These are phyloP conservation scores for Asobara japonica DNA, from an alignment of 1,140 invertebrate species.

Conservation along the genomic window DNA sequence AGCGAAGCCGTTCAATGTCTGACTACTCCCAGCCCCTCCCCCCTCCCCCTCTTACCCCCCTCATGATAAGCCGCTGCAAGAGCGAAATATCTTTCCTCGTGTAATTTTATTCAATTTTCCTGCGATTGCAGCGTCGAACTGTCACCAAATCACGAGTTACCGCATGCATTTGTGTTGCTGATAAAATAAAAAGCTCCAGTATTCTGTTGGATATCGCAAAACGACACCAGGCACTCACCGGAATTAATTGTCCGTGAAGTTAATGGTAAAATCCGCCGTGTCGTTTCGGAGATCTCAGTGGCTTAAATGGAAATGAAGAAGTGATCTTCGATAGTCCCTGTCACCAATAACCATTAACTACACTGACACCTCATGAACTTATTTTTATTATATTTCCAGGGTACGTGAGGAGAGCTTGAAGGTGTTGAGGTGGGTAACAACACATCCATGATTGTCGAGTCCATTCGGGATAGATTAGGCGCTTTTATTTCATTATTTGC, in stretches of 20 bases:
- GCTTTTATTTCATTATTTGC: neutral
- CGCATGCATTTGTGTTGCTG: neutral
- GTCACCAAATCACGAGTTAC: neutral
- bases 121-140: neutral
- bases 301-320: neutral
- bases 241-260: conserved; percentile 19
- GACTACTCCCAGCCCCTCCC: neutral
- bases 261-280: neutral
- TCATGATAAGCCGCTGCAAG: neutral
- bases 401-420: neutral
- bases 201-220: neutral
- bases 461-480: neutral
- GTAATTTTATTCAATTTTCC: conserved; percentile 9
- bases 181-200: neutral
- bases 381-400: neutral
- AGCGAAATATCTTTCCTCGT: neutral
- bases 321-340: conserved; percentile 18
- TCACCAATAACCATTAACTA: conserved; percentile 17
- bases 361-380: neutral
- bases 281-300: neutral
- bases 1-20: conserved; percentile 29
- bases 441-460: neutral
- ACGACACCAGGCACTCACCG: conserved; percentile 1
- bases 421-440: neutral
- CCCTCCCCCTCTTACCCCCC: neutral